These are phyloP conservation scores for Bombyx huttoni DNA, from an alignment of 2,888 invertebrate genomes.

Conservation along the genomic window DNA sequence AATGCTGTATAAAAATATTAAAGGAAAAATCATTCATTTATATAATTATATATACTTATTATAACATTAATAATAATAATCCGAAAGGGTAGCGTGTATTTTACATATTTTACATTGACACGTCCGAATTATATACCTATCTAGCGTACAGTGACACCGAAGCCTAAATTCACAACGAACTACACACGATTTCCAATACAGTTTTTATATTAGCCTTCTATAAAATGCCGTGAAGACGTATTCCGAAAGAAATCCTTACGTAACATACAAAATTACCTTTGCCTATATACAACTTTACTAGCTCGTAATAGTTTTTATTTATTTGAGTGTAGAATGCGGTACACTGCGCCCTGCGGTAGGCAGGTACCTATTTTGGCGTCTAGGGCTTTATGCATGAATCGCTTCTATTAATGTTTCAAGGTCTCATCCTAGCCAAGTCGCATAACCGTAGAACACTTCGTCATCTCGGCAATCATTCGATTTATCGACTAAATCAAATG, in stretches of 20 bases:
- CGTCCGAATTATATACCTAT: conserved; percentile 53
- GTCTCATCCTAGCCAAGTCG: conserved; percentile 1
- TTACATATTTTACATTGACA: conserved; percentile 70
- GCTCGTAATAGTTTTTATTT: conserved; percentile 39
- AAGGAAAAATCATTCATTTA: conserved; percentile 65
- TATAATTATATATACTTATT: conserved; percentile 47
- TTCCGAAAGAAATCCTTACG: conserved; percentile 55
- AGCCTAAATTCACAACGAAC: conserved; percentile 65
- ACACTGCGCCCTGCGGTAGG: conserved; percentile 41
- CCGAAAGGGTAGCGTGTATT: conserved; percentile 63
- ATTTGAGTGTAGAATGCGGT: conserved; percentile 39
- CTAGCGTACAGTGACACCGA: conserved; percentile 64
- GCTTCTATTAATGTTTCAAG: conserved; percentile 42
- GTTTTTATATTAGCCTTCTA: conserved; percentile 56
- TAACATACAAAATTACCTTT: conserved; percentile 68
- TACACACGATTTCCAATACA: conserved; percentile 61
- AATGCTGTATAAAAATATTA: conserved; percentile 73
- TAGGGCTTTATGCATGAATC: conserved; percentile 55
- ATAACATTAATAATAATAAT: conserved; percentile 55
- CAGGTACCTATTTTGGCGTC: conserved; percentile 51
- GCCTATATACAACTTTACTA: conserved; percentile 64
- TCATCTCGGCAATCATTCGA: conserved; percentile 16
- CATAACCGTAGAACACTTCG: neutral
- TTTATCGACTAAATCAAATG: conserved; percentile 18
- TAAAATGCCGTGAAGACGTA: conserved; percentile 65